Percentiles rank a stretch among this genome's conserved stretches.
Conservation (phyloP, 2,113 vertebrate species). For the Elgaria multicarinata region DNA sequence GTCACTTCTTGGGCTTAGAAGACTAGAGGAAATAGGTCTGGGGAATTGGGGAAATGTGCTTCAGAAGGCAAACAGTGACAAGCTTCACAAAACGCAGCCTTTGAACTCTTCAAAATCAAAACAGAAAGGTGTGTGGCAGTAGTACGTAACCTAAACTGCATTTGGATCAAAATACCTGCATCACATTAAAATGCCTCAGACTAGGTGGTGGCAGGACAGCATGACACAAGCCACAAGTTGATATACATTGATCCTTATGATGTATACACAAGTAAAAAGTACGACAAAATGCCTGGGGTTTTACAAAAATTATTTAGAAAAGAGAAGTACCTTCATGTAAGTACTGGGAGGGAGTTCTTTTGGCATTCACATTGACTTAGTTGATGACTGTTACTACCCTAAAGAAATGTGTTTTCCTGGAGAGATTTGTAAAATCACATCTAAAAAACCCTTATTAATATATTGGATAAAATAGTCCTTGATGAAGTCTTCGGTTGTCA, state of each 20-base stretch:
- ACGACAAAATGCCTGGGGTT: background rate
- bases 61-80: background rate
- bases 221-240: rapidly evolving
- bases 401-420: background rate
- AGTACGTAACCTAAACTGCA: background rate
- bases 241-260: background rate
- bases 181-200: background rate
- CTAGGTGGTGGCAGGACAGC: background rate
- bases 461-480: conserved; percentile 40
- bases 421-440: background rate
- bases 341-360: background rate
- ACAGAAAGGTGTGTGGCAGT: background rate
- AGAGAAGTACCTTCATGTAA: background rate
- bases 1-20: background rate
- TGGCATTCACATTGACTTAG: background rate
- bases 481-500: conserved; percentile 38
- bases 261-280: too few species aligned
- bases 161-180: too few species aligned
- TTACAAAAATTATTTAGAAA: background rate
- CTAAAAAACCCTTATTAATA: background rate
- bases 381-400: conserved; percentile 27
- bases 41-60: background rate
- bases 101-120: background rate
- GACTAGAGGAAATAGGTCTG: background rate
- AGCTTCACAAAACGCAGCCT: background rate